phyloP scores from a whole-genome alignment of 2,888 invertebrate species.

The Platyscelio sp. region DNA sequence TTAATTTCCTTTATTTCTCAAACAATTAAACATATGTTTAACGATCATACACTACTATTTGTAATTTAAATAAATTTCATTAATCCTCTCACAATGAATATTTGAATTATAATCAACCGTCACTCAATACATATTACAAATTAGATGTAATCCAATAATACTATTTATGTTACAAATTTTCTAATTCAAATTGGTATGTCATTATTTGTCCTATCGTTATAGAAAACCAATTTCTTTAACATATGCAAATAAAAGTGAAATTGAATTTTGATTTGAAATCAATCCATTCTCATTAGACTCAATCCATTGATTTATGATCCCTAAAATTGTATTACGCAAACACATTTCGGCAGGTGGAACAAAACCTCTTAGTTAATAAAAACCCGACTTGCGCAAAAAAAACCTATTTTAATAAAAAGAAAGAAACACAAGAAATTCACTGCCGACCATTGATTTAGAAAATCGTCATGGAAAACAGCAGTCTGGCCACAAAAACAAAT shows the following conservation, averaged over 20 bases:
- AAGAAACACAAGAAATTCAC: too few species aligned
- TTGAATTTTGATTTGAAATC: too few species aligned
- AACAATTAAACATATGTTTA: not conserved
- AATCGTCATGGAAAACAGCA: not conserved
- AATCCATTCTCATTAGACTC: too few species aligned
- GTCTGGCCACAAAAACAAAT: constrained; percentile 18
- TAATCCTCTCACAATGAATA: not conserved
- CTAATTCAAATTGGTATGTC: not conserved
- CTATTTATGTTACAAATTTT: constrained; percentile 19
- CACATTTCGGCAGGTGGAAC: too few species aligned
- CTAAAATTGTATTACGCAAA: too few species aligned
- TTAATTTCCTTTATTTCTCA: too few species aligned
- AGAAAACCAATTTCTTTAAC: not conserved
- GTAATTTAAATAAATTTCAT: constrained; percentile 13
- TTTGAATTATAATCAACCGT: constrained; percentile 13
- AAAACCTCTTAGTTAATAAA: too few species aligned
- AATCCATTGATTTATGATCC: too few species aligned
- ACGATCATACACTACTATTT: not conserved
- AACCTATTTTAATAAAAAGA: too few species aligned
- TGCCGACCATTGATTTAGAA: not conserved
- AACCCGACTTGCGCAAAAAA: too few species aligned
- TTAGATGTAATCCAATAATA: constrained; percentile 16
- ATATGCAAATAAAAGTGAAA: constrained; percentile 11
- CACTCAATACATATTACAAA: constrained; percentile 8
- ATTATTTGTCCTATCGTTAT: not conserved